A percentile compares a stretch with the other conserved stretches of the same genome.
Conservation (phyloP, 2,113 vertebrate genomes). For the Ictidomys tridecemlineatus region DNA sequence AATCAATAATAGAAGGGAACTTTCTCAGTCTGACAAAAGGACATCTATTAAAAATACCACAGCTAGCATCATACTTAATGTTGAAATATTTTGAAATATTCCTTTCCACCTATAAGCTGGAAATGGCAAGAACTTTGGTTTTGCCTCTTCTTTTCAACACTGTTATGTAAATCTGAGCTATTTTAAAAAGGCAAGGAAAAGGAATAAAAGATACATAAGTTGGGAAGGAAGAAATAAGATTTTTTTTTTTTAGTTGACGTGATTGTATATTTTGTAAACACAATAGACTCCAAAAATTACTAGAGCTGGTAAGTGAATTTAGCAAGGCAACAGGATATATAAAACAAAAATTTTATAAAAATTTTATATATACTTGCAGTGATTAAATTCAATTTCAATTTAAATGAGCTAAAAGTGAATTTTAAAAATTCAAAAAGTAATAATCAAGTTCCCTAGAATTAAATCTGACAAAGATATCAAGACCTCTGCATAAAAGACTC, state of each 20-base stretch:
- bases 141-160: not conserved
- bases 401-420: not conserved
- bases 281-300: not conserved
- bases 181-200: constrained; percentile 52
- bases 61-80: not conserved
- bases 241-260: not conserved
- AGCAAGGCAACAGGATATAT: not conserved
- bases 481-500: not conserved
- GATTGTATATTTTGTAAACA: constrained; percentile 34
- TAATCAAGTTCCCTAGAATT: not conserved
- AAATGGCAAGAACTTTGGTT: not conserved
- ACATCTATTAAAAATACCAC: not conserved
- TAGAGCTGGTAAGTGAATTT: constrained; percentile 1
- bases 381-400: not conserved
- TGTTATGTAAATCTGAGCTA: constrained; percentile 5
- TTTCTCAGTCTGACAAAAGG: constrained; percentile 27
- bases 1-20: constrained; percentile 34
- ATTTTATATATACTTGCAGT: not conserved
- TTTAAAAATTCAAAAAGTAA: not conserved
- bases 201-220: not conserved
- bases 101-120: not conserved
- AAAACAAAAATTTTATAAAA: not conserved
- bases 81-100: constrained; percentile 48
- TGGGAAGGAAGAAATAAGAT: constrained; percentile 41
- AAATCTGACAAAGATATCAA: constrained; percentile 6